A percentile compares a stretch with the other conserved stretches of the same genome.
Evolutionary conservation across 2,113 vertebrate genomes (phyloP).

Genomic region (Corydoras maculifer): DNA sequence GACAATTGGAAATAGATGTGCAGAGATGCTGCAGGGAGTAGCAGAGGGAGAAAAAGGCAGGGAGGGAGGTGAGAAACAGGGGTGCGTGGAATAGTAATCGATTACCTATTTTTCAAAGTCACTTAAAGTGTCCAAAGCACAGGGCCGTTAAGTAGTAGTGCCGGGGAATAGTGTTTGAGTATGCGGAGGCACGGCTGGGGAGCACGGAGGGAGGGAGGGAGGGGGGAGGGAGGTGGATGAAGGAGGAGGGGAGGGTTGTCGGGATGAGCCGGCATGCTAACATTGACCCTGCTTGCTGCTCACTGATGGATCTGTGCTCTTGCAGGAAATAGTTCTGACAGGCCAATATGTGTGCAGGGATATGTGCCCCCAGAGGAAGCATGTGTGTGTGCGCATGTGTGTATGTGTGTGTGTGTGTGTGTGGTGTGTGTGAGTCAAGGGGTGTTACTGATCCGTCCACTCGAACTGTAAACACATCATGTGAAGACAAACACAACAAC

Average conservation of each 20-base stretch:
- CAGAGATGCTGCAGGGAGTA: slow-evolving; percentile 34
- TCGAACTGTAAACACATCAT: slow-evolving; percentile 52
- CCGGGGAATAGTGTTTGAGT: slow-evolving; percentile 63
- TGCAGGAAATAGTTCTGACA: slow-evolving; percentile 78
- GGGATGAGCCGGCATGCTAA: slow-evolving; percentile 54
- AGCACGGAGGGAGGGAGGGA: slow-evolving; percentile 34
- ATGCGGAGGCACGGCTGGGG: slow-evolving; percentile 77
- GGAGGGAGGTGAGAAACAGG: slow-evolving; percentile 50
- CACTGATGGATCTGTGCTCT: slow-evolving; percentile 77
- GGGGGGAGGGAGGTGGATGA: slow-evolving; percentile 26
- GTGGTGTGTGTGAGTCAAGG: slow-evolving; percentile 30
- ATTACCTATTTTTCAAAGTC: slow-evolving; percentile 95
- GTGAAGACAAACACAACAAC: slow-evolving; percentile 57
- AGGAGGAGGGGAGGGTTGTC: slow-evolving; percentile 16
- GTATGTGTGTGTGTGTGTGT: neutral
- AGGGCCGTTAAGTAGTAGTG: slow-evolving; percentile 70
- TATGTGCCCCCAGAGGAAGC: slow-evolving; percentile 54
- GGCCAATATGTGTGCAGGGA: slow-evolving; percentile 73
- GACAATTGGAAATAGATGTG: slow-evolving; percentile 41
- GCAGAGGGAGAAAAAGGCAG: slow-evolving; percentile 26
- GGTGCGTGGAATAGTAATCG: slow-evolving; percentile 80
- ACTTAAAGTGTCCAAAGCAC: slow-evolving; percentile 78
- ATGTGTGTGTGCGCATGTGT: slow-evolving; percentile 1
- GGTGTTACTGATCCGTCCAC: slow-evolving; percentile 56
- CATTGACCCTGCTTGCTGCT: slow-evolving; percentile 70